Base-by-base conservation (phyloP, 2,888 invertebrate genomes). In the Anthophora plumipes region DNA sequence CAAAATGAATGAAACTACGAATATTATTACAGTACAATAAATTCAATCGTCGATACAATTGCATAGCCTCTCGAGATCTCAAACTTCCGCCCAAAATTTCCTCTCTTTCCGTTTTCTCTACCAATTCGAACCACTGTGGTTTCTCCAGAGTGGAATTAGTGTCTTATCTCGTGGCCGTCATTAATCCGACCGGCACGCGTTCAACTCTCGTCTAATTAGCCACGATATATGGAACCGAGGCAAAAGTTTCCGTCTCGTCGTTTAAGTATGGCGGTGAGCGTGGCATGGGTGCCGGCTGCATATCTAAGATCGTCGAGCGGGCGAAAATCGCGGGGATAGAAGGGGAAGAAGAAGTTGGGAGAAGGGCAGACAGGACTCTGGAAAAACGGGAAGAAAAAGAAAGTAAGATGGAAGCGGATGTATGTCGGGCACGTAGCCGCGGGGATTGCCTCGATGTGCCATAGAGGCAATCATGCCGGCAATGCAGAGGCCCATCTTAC, bases 401-500 rank as follows among this genome's bases (percentile, higher is more conserved):
- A 89, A 89, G 89, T 85, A 88, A 90, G 91, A 89, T 89, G 91
- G 88, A 89, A 88, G 89, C 89, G 92, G 91, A 92, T 93, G 93
- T 92, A 93, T 93, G 93, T 93, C 89, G 92, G 88, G 93, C 93
- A 93, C 93, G 93, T 93, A 93, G 93, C 91, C 92, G 90, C 91
- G 93, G 92, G 92, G 92, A 93, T 93, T 93, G 93, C 93, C 92
- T 93, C 91, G 91, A 93, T 93, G 93, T 92, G 92, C 92, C 93
- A 93, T 93, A 91, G 92, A 93, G 92, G 93, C 93, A 93, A 93
- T 93, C 93, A 92, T 92, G 92, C 91, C 90, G 92, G 91, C 93
- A 93, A 93, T 93, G 93, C 93, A 90, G 90, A 91, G 91, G 91
- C 93, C 91, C 93, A 91, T 92, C 91, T 91, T 89, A 91, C 91